Evolutionary conservation across 2,797 vertebrate species (phyloP).

Genomic region (Myotis planiceps): DNA sequence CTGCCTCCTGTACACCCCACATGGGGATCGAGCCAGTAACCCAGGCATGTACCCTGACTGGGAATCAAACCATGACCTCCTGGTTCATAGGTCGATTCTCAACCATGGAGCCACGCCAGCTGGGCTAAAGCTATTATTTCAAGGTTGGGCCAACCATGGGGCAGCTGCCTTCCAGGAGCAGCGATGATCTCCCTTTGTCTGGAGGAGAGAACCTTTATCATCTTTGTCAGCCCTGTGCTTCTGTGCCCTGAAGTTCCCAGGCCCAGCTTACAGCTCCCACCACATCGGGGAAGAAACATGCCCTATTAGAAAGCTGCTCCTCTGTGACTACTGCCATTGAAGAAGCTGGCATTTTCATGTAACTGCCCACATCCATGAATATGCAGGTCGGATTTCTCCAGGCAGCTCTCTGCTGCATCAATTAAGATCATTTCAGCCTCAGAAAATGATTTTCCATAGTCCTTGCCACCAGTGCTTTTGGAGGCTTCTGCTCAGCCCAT

Average conservation of each 20-base stretch:
- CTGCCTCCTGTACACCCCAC: no score
- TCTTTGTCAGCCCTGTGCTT: background rate
- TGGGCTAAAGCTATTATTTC: background rate
- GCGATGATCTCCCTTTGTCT: background rate
- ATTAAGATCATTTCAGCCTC: background rate
- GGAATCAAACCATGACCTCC: no score
- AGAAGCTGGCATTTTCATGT: background rate
- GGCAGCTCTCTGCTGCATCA: background rate
- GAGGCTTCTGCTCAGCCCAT: background rate
- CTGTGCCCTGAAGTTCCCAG: background rate
- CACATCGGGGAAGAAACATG: background rate
- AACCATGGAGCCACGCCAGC: no score
- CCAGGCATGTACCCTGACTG: no score
- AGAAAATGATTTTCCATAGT: constrained; percentile 55
- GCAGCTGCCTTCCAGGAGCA: background rate
- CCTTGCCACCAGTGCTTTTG: background rate
- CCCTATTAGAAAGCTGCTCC: background rate
- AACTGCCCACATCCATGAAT: background rate
- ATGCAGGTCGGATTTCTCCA: background rate
- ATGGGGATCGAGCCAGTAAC: no score
- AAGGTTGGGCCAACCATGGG: background rate
- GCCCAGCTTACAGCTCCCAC: background rate
- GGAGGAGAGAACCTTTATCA: background rate
- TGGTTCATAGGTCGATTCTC: no score
- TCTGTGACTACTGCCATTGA: background rate